phyloP scores from a whole-genome alignment of 2,888 invertebrate species.

The Oscheius sp. region DNA sequence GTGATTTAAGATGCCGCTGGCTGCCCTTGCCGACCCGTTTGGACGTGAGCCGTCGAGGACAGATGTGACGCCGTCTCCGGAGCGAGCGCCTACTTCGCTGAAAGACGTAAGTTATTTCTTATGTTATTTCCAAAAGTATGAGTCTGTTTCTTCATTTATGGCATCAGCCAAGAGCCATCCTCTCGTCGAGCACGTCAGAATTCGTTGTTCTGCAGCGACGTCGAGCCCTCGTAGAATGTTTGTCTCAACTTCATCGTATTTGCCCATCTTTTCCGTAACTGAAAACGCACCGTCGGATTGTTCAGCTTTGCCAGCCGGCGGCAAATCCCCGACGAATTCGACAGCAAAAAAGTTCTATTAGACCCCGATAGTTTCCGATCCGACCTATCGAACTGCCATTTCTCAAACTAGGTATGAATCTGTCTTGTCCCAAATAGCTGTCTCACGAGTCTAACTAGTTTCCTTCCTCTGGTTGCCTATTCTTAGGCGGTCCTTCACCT shows the following conservation, averaged over 20 bases:
- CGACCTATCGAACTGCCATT: not conserved
- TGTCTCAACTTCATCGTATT: not conserved
- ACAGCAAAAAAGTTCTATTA: not conserved
- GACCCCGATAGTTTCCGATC: not conserved
- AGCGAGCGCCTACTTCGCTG: slow-evolving; percentile 1
- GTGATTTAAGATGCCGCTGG: slow-evolving; percentile 49
- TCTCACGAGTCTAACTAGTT: not conserved
- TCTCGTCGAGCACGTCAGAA: not conserved
- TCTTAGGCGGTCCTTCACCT: not conserved
- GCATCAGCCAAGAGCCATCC: not conserved
- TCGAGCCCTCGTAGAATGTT: not conserved
- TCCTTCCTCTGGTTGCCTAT: not conserved
- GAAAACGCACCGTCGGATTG: slow-evolving; percentile 9
- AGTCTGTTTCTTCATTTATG: not conserved
- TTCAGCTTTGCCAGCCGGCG: slow-evolving; percentile 26
- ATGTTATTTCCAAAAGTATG: not conserved
- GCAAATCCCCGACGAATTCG: not conserved
- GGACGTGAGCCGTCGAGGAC: slow-evolving; percentile 38
- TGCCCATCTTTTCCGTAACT: not conserved
- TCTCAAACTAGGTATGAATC: not conserved
- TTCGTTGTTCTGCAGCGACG: not conserved
- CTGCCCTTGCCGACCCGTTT: slow-evolving; percentile 57
- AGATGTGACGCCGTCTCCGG: slow-evolving; percentile 39
- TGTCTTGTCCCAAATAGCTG: not conserved
- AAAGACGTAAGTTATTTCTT: slow-evolving; percentile 28